These are phyloP conservation scores for Aramus guarauna DNA, from an alignment of 2,113 vertebrate genomes.

Conservation along the genomic window DNA sequence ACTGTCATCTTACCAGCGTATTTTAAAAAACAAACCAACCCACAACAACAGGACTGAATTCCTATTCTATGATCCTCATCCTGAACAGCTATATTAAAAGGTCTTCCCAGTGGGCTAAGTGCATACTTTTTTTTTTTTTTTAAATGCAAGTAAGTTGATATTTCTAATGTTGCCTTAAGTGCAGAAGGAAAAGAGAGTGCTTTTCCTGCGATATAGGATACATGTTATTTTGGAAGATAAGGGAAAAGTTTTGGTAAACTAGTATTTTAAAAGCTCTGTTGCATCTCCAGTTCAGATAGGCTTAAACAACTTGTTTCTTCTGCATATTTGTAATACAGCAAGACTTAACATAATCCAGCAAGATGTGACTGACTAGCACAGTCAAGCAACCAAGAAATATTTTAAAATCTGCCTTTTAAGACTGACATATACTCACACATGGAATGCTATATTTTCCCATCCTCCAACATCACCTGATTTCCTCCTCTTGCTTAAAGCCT, in stretches of 20 bases:
- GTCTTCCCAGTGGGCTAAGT: not conserved
- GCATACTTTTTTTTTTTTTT: not conserved
- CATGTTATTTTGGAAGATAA: not conserved
- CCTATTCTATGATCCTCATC: not conserved
- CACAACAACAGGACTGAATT: not conserved
- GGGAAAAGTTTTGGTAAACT: not conserved
- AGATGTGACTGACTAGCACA: not conserved
- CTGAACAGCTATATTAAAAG: not conserved
- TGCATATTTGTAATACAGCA: not conserved
- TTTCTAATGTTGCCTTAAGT: not conserved
- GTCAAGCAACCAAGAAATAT: not conserved
- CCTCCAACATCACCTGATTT: not conserved
- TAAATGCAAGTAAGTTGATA: not conserved
- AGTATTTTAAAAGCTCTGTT: not conserved
- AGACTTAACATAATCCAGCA: not conserved
- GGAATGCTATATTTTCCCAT: not conserved
- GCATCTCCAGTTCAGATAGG: not conserved
- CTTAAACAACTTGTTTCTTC: not conserved
- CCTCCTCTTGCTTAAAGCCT: not conserved
- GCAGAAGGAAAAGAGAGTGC: not conserved
- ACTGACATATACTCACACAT: not conserved
- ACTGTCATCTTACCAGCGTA: not conserved
- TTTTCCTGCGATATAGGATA: not conserved
- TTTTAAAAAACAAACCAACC: not conserved
- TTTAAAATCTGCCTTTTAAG: not conserved